Evolutionary conservation across 1,140 invertebrate genomes (phyloP), one percentile per base, ranked within the genome.

Genomic region (Drosophila simulans): DNA sequence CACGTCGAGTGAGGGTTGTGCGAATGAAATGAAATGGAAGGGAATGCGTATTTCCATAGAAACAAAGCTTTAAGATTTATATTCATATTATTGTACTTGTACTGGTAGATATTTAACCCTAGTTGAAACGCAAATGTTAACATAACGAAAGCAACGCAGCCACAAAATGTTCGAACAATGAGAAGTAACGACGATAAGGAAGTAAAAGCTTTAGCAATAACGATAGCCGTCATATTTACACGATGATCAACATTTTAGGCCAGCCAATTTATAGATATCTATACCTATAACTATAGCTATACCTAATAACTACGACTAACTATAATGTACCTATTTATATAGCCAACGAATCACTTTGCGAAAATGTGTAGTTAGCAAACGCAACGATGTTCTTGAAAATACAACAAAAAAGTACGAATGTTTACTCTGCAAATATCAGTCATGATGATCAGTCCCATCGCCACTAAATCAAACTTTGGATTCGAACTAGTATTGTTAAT

Each of bases 201-300:
- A 64, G 53, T n/a, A 62, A 77, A 73, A 85, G 59, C 78, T 84
- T 81, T 85, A 74, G 62, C 40, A 45, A 59, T 60, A 76, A 42
- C 39, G 43, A 59, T 55, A 51, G 42, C 49, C 22, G 48, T 75
- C 40, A 75, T 55, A 66, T 59, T 54, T 68, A 66, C 72, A 77
- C 53, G 17, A 51, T 49, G 39, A 76, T 58, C 42, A 22, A 58
- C 17, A 51, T 53, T 43, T 71, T 65, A 69, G 42, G 57, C 55
- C 46, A 55, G 46, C 42, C 57, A 59, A 55, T 76, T 56, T 63
- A 64, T 31, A 31, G 31, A 31, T 54, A 64, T 45, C 60, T 4
- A 73, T 39, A 72, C 17, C 31, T 49, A 55, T 54, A 68, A 63
- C 20, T 22, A 22, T 22, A 22, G 3, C 60, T 4, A 73, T 39